These are phyloP conservation scores for Rhingia rostrata DNA, from an alignment of 2,888 invertebrate genomes.

Conservation along the genomic window DNA sequence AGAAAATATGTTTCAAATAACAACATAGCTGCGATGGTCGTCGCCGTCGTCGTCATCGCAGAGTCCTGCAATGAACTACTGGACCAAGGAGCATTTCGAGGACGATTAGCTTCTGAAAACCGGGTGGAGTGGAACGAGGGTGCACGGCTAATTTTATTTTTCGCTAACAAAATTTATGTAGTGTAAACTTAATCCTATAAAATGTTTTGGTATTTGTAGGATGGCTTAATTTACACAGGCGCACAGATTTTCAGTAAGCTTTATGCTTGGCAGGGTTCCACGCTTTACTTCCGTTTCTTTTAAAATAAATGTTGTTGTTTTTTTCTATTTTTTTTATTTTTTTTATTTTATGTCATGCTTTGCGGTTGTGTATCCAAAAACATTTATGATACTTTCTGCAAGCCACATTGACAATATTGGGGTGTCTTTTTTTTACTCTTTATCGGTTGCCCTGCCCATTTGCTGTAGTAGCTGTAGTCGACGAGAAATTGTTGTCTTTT, in stretches of 20 bases:
- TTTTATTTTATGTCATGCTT: conserved; percentile 47
- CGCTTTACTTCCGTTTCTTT: conserved; percentile 62
- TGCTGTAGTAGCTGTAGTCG: conserved; percentile 40
- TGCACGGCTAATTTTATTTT: conserved; percentile 75
- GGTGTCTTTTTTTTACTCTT: conserved; percentile 22
- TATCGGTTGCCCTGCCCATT: conserved; percentile 1
- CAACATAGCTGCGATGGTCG: neutral
- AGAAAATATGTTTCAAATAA: conserved; percentile 29
- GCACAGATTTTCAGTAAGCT: conserved; percentile 73
- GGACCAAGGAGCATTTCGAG: conserved; percentile 76
- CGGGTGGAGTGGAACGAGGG: conserved; percentile 50
- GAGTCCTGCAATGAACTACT: conserved; percentile 48
- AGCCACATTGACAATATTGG: conserved; percentile 50
- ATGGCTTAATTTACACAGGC: conserved; percentile 76
- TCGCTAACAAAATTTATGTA: conserved; percentile 80
- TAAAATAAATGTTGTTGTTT: conserved; percentile 49
- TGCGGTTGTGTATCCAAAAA: conserved; percentile 61
- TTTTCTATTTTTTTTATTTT: neutral
- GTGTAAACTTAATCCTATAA: conserved; percentile 80
- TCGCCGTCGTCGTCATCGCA: conserved; percentile 8
- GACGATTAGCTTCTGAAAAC: conserved; percentile 77
- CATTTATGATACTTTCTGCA: conserved; percentile 61
- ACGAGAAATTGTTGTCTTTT: conserved; percentile 45
- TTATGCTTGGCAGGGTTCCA: conserved; percentile 66
- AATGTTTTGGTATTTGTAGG: conserved; percentile 77